Evolutionary conservation across 2,888 invertebrate species (phyloP), one percentile per base, ranked within the genome.

Genomic region (Trachelus stipa): DNA sequence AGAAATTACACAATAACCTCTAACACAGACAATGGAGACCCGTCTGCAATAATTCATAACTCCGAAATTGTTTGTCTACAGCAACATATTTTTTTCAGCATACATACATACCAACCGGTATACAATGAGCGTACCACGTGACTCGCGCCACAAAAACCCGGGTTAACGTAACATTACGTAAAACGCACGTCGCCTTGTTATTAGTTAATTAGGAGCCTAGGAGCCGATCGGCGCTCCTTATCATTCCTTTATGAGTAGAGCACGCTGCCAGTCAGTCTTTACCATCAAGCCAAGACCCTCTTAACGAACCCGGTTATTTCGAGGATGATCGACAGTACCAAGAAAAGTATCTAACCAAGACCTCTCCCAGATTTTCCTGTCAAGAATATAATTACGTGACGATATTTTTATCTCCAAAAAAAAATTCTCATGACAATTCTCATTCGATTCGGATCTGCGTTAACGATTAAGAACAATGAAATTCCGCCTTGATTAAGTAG

Each of bases 121-220:
- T 12, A 33, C 12, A 71, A 71, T 71, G 11, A n/a, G 33, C 33
- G 34, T 6, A 34, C 31, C 33, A 71, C 71, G 71, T 71, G 71
- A 23, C 23, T 15, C 56, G 1, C 56, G 23, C 9, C 9, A 23
- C 56, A 23, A 56, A 23, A 56, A 56, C 56, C 23, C 56, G 9
- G 56, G 56, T 56, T 23, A 56, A 23, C 9, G 23, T 56, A 56
- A 56, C 77, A 77, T 84, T 83, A 82, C 81, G 81, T 83, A 80
- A 83, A 23, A 80, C 79, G 77, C 75, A 78, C 78, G 83, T 81
- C 79, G 81, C 80, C 83, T 82, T 15, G 83, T 85, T 83, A 86
- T 84, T 83, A 82, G 81, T 79, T 86, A 85, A 85, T 85, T 84
- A 84, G 81, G 82, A 84, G 82, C 82, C 82, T 84, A 84, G 81